These are phyloP conservation scores for Grallaria varia DNA, from an alignment of 2,113 vertebrate genomes.

Conservation along the genomic window DNA sequence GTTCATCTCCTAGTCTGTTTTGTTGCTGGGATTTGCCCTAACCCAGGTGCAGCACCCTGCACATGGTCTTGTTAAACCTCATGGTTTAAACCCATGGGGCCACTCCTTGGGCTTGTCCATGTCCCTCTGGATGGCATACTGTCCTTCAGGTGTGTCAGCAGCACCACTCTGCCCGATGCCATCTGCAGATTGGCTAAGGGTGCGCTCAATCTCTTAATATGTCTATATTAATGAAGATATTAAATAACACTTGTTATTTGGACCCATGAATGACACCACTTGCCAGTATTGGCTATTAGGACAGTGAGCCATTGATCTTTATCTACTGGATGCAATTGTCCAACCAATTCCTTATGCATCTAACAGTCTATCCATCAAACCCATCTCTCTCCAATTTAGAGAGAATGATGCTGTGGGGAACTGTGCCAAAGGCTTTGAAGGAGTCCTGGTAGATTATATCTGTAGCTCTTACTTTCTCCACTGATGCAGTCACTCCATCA, in stretches of 20 bases:
- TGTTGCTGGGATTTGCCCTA: background rate
- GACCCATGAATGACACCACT: background rate
- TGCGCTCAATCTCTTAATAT: background rate
- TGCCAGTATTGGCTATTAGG: background rate
- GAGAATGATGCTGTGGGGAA: background rate
- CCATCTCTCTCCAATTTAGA: background rate
- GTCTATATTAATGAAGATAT: background rate
- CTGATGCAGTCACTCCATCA: no score
- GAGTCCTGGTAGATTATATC: background rate
- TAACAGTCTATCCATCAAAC: background rate
- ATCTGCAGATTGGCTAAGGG: background rate
- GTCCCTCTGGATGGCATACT: background rate
- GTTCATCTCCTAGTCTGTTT: background rate
- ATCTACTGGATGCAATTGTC: background rate
- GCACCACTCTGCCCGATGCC: background rate
- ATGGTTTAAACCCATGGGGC: background rate
- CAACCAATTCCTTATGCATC: background rate
- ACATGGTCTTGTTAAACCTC: background rate
- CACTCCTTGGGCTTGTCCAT: background rate
- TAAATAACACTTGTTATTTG: rapidly evolving
- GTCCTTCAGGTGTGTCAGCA: no score
- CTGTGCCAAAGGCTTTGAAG: background rate
- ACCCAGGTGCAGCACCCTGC: background rate
- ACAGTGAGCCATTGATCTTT: background rate
- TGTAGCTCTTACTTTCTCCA: background rate